Evolutionary conservation across 2,113 vertebrate species (phyloP).

Genomic region (Lophura nycthemera): DNA sequence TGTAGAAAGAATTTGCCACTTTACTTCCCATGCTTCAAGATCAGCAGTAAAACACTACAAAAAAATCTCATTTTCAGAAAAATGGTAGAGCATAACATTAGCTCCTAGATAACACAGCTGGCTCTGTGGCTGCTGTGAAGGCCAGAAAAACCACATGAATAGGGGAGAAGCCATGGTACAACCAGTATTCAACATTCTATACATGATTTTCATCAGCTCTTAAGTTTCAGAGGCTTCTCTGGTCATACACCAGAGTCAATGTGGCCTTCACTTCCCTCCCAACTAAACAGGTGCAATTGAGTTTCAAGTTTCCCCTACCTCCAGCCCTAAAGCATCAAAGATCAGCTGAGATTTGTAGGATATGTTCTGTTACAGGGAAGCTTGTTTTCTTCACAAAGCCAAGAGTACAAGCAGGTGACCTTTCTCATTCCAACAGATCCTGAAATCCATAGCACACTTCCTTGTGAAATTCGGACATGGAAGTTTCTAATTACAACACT

Average conservation of each 20-base stretch:
- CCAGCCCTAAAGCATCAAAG: neutral
- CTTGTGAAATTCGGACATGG: neutral
- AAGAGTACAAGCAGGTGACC: neutral
- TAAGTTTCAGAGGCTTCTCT: neutral
- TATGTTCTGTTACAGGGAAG: neutral
- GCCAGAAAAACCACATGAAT: neutral
- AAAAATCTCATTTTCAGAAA: neutral
- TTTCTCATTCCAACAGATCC: neutral
- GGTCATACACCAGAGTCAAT: neutral
- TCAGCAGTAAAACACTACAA: neutral
- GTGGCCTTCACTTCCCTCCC: neutral
- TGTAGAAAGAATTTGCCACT: neutral
- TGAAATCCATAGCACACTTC: neutral
- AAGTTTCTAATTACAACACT: neutral
- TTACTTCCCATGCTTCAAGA: neutral
- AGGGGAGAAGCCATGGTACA: neutral
- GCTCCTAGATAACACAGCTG: neutral
- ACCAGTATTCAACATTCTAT: neutral
- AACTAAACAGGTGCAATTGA: neutral
- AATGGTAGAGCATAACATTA: fast-evolving
- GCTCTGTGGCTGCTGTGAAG: neutral
- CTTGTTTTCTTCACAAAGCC: neutral
- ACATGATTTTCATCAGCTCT: neutral
- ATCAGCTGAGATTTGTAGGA: neutral
- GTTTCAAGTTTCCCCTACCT: neutral